These are phyloP conservation scores for Netelia fuscicornis DNA, from an alignment of 2,888 invertebrate genomes.

Conservation along the genomic window DNA sequence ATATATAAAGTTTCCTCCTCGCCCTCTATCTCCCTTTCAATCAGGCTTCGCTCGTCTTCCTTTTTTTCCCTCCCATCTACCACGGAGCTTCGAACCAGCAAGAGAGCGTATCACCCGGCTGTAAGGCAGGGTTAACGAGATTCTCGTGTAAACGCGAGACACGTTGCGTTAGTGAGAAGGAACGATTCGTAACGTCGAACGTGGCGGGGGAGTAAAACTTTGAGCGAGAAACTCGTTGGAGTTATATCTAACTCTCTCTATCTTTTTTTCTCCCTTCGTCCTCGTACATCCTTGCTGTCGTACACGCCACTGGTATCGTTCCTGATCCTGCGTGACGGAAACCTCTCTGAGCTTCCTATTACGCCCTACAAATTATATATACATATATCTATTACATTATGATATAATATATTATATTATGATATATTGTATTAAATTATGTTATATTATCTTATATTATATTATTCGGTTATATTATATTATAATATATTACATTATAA, in stretches of 20 bases:
- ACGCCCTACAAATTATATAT: too few relatives aligned
- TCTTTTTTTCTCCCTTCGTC: background rate
- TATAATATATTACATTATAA: too few relatives aligned
- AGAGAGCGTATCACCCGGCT: conserved; percentile 30
- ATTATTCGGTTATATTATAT: too few relatives aligned
- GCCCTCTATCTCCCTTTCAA: conserved; percentile 35
- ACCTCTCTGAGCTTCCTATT: too few relatives aligned
- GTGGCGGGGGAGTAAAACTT: background rate
- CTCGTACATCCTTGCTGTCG: too few relatives aligned
- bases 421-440: too few relatives aligned
- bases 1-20: background rate
- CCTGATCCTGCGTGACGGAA: too few relatives aligned
- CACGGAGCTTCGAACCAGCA: conserved; percentile 22
- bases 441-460: too few relatives aligned
- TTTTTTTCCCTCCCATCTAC: background rate
- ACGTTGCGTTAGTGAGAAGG: conserved; percentile 11
- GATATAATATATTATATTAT: too few relatives aligned
- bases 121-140: conserved; percentile 70
- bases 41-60: background rate
- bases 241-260: conserved; percentile 16
- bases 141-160: conserved; percentile 64
- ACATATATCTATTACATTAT: too few relatives aligned
- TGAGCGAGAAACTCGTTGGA: conserved; percentile 16
- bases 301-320: too few relatives aligned
- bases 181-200: background rate